Conservation (phyloP, 2,888 invertebrate species). For the Onchidella celtica region DNA sequence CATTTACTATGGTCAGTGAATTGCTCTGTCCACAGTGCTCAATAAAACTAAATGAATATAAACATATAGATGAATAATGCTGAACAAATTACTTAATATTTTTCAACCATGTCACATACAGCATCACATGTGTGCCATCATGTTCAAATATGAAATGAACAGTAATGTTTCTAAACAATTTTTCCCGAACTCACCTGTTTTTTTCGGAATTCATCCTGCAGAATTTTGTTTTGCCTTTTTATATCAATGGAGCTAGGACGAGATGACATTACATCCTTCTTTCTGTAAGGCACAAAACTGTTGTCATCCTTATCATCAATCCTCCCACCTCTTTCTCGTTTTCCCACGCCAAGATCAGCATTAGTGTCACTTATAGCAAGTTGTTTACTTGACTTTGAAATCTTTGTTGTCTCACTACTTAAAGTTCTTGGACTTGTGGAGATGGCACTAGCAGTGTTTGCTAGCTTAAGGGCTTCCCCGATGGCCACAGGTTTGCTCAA, state of each 20-base stretch:
- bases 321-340: not conserved
- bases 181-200: constrained; percentile 58
- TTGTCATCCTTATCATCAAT: not conserved
- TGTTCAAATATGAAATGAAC: no score
- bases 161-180: no score
- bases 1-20: no score
- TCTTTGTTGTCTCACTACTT: not conserved
- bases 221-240: constrained; percentile 61
- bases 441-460: not conserved
- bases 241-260: constrained; percentile 46
- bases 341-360: not conserved
- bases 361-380: not conserved
- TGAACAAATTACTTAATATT: no score
- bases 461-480: constrained; percentile 16
- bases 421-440: not conserved
- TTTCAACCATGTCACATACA: no score
- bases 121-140: no score
- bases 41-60: no score
- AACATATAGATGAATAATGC: no score
- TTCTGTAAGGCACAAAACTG: constrained; percentile 1
- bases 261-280: not conserved
- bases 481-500: constrained; percentile 60
- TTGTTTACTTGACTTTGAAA: not conserved
- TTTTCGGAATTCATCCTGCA: constrained; percentile 68
- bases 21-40: no score